Conservation (phyloP, 2,888 invertebrate genomes). For the Desoria tigrina region DNA sequence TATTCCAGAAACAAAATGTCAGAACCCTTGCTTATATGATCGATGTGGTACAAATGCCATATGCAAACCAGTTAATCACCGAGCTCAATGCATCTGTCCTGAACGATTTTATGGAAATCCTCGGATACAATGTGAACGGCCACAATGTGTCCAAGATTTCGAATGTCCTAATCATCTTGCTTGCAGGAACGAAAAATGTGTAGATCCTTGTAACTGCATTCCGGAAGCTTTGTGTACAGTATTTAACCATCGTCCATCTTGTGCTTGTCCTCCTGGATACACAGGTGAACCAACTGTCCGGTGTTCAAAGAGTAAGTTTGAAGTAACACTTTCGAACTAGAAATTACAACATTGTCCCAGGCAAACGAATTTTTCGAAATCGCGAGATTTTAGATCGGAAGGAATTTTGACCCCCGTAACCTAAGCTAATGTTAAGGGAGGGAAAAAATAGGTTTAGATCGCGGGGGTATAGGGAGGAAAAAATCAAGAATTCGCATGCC, state of each 20-base stretch:
- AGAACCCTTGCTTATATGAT: constrained; percentile 75
- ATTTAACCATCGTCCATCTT: constrained; percentile 71
- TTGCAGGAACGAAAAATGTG: constrained; percentile 75
- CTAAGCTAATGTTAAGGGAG: too few species aligned
- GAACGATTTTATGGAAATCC: constrained; percentile 77
- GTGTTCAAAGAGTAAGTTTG: constrained; percentile 64
- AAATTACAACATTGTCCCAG: too few species aligned
- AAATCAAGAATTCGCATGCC: too few species aligned
- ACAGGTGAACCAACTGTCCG: constrained; percentile 72
- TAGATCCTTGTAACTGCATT: constrained; percentile 84
- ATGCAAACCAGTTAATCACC: constrained; percentile 74
- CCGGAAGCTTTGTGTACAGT: constrained; percentile 74
- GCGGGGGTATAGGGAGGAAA: too few species aligned
- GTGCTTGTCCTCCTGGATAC: constrained; percentile 80
- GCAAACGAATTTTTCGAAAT: too few species aligned
- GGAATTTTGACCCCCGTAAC: too few species aligned
- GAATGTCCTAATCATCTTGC: constrained; percentile 79
- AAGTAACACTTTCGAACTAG: background rate
- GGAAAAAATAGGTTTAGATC: too few species aligned
- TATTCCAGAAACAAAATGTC: constrained; percentile 64
- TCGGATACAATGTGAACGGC: constrained; percentile 71
- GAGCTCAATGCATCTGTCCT: constrained; percentile 75
- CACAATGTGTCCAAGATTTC: constrained; percentile 73
- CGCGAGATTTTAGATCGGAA: too few species aligned
- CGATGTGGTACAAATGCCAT: constrained; percentile 79